A percentile compares a stretch with the other conserved stretches of the same genome.
phyloP scores from a whole-genome alignment of 1,140 invertebrate species.

The Pseudomyrmex flavicornis region DNA sequence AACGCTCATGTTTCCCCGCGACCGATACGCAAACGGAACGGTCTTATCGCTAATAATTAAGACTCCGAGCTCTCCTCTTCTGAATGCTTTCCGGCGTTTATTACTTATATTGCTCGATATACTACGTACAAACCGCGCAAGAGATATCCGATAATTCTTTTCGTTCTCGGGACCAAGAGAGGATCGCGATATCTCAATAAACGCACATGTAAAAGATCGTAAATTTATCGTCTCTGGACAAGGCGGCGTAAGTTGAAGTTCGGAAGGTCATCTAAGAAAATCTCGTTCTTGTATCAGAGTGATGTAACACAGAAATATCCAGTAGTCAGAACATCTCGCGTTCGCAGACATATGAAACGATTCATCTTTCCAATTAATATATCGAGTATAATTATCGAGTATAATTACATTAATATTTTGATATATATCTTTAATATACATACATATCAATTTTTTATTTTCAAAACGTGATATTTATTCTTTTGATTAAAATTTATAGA shows the following conservation, averaged over 20 bases:
- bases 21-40: neutral
- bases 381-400: no score
- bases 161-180: slow-evolving; percentile 8
- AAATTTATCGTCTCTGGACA: slow-evolving; percentile 38
- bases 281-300: slow-evolving; percentile 28
- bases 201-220: slow-evolving; percentile 27
- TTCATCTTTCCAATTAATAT: neutral
- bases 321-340: slow-evolving; percentile 16
- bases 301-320: slow-evolving; percentile 41
- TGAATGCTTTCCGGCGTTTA: slow-evolving; percentile 19
- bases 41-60: slow-evolving; percentile 59
- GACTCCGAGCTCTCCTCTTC: neutral
- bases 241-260: slow-evolving; percentile 44
- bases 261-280: slow-evolving; percentile 49
- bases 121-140: slow-evolving; percentile 8
- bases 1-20: neutral
- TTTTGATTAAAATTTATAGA: neutral
- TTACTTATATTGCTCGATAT: slow-evolving; percentile 6
- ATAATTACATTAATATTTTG: no score
- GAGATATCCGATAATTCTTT: slow-evolving; percentile 46
- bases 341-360: neutral
- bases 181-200: slow-evolving; percentile 47
- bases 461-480: neutral
- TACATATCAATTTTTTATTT: neutral
- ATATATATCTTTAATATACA: no score